Base-by-base conservation (phyloP, 2,113 vertebrate species). In the Dromas ardeola region DNA sequence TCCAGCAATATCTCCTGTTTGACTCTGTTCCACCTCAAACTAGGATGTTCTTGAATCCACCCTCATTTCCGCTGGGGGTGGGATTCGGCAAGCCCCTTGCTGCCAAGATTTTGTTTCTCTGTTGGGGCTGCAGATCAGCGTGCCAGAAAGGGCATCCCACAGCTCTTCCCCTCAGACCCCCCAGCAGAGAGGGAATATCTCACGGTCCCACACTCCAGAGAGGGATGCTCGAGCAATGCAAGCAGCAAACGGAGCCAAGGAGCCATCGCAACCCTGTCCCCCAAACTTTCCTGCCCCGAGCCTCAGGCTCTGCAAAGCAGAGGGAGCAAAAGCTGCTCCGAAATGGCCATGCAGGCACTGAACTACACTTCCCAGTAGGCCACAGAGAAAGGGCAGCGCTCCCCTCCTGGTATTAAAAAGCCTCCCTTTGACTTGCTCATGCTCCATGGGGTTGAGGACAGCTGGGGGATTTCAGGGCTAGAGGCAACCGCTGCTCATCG, bases 341-440 rank as follows among this genome's bases (percentile, higher is more conserved):
- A 93, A 80, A 90, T 43, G 71, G 67, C 84, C 63, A 38, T 66
- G 20, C 45, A 73, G 36, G 14, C 47, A 10, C 32, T 9, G 45
- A 91, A 97, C 94, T 96, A 97, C 95, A 95, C 71, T 93, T 96
- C 91, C 97, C 91, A 95, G 50, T 69, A 90, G 74, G 55, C 91
- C 58, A 58, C 47, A 50, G 66, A 77, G 38, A 0, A 82, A 66
- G 74, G 45, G 50, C 58, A 59, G 38, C 1, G 5, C 53, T 80
- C 61, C 18, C 34, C 23, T 72, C 13, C 66, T 15, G 23, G n/a
- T 38, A 43, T 59, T 78, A 26, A 81, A 85, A 81, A 73, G 2
- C 17, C 42, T 66, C 36, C 4, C 1, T 50, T 36, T 43, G 27
- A 30, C 30, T 83, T 62, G 49, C 32, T 88, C 20, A 13, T 52